Conservation (phyloP, 2,888 invertebrate species). For the Apamea crenata region DNA sequence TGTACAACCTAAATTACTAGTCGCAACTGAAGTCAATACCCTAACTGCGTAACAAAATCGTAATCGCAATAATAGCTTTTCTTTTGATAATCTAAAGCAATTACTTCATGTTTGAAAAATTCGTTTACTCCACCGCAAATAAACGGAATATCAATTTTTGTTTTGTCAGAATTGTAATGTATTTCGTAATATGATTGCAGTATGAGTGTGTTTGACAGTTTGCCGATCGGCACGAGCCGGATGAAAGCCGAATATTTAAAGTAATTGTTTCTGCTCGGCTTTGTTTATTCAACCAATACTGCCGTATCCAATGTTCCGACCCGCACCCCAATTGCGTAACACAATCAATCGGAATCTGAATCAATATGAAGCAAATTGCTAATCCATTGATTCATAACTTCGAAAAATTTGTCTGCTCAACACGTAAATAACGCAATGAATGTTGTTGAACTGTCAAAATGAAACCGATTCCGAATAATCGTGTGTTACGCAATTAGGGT, state of each 20-base stretch:
- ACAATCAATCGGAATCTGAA: too few species aligned
- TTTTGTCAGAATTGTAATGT: not conserved
- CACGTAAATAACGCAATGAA: too few species aligned
- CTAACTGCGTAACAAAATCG: not conserved
- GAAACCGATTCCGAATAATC: too few species aligned
- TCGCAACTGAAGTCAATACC: not conserved
- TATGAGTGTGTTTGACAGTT: not conserved
- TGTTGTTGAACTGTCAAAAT: too few species aligned
- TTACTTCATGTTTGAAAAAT: not conserved
- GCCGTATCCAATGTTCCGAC: not conserved
- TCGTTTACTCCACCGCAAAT: not conserved
- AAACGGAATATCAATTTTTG: not conserved
- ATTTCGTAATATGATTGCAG: not conserved
- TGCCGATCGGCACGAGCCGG: not conserved
- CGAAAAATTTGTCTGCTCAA: too few species aligned
- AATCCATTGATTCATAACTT: too few species aligned
- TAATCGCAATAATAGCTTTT: not conserved
- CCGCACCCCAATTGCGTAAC: too few species aligned
- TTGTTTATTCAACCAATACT: not conserved
- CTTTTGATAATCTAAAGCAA: not conserved
- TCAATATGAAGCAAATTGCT: too few species aligned
- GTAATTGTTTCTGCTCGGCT: too few species aligned
- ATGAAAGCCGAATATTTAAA: not conserved
- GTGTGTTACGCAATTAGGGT: too few species aligned
- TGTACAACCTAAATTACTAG: conserved; percentile 4